Evolutionary conservation across 2,797 vertebrate species (phyloP).

Genomic region (Betta splendens): DNA sequence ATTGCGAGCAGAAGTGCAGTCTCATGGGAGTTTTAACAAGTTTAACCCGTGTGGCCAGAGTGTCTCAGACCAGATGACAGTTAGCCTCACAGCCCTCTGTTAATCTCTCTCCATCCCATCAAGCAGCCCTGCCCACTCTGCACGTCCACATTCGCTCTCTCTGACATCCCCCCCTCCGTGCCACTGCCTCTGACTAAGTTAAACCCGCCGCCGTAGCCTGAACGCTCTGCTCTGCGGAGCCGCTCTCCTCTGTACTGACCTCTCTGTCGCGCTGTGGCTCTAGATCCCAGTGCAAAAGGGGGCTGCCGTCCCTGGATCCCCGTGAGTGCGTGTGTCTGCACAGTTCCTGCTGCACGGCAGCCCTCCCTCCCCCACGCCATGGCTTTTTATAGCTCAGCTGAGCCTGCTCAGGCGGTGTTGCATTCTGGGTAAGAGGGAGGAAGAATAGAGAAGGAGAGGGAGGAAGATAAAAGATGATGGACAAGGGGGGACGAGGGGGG

Average conservation of each 20-base stretch:
- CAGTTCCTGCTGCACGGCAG: constrained; percentile 79
- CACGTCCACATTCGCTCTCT: constrained; percentile 23
- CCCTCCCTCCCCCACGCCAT: constrained; percentile 69
- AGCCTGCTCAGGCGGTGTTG: constrained; percentile 70
- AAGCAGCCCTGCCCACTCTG: constrained; percentile 55
- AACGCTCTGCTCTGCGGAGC: constrained; percentile 35
- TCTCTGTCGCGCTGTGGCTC: constrained; percentile 69
- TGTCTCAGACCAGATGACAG: constrained; percentile 30
- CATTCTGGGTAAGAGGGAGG: constrained; percentile 75
- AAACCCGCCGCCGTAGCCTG: constrained; percentile 33
- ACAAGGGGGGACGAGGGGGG: constrained; percentile 6
- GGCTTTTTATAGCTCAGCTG: constrained; percentile 83
- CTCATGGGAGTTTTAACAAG: constrained; percentile 6
- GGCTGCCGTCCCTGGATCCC: constrained; percentile 74
- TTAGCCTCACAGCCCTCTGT: constrained; percentile 17
- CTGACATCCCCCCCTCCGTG: constrained; percentile 31
- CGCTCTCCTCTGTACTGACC: constrained; percentile 82
- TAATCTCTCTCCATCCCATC: constrained; percentile 39
- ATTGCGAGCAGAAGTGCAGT: constrained; percentile 9
- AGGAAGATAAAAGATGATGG: constrained; percentile 23
- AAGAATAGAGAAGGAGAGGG: constrained; percentile 31
- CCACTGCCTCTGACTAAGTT: constrained; percentile 23
- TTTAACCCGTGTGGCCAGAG: constrained; percentile 16
- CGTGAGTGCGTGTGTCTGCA: constrained; percentile 65
- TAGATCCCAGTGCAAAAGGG: constrained; percentile 75